These are phyloP conservation scores for Mormyrops attenuatus DNA, from an alignment of 2,797 vertebrate genomes.

Conservation along the genomic window DNA sequence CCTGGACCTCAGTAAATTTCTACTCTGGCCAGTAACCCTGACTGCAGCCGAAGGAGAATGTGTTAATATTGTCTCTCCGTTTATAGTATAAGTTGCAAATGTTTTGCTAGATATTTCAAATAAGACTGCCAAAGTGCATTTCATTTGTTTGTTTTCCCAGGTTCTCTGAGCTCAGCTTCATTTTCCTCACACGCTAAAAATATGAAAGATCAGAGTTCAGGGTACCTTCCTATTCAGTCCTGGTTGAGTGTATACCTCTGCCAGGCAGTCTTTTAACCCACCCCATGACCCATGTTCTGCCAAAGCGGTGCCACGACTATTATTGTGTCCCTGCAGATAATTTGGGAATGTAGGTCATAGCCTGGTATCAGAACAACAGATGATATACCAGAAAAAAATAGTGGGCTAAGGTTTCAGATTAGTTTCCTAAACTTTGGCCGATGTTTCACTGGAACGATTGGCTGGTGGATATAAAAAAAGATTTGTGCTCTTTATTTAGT, in stretches of 20 bases:
- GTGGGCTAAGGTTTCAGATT: not conserved
- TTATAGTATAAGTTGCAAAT: not conserved
- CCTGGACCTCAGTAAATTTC: not conserved
- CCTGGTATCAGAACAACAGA: not conserved
- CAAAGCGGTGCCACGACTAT: not conserved
- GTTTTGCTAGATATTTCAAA: not conserved
- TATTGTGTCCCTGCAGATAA: not conserved
- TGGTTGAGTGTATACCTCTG: not conserved
- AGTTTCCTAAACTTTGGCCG: not conserved
- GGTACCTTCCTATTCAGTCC: not conserved
- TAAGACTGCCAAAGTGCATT: not conserved
- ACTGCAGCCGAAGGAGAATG: not conserved
- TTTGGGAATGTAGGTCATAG: not conserved
- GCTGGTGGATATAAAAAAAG: not conserved
- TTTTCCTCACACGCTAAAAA: not conserved
- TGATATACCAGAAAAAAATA: constrained; percentile 4
- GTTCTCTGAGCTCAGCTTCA: not conserved
- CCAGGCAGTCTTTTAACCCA: not conserved
- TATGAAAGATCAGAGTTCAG: not conserved
- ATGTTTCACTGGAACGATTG: not conserved
- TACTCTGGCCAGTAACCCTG: not conserved
- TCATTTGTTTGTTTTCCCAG: not conserved
- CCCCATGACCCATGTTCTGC: not conserved
- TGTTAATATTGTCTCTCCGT: not conserved
- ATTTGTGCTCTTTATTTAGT: not conserved